phyloP scores from a whole-genome alignment of 2,113 vertebrate species.

The Eublepharis macularius region DNA sequence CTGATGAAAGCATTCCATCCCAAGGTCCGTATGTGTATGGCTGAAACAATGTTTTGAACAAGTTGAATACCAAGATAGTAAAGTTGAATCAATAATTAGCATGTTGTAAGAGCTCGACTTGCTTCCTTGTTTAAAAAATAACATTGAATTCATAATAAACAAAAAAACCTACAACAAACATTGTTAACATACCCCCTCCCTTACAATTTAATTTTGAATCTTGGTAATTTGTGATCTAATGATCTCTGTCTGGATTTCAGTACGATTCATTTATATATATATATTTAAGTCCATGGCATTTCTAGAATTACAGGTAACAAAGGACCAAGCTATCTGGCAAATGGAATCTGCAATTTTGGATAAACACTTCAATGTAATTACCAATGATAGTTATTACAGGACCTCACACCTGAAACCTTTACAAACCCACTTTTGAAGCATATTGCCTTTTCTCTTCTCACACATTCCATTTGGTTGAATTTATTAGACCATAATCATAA shows the following conservation, averaged over 20 bases:
- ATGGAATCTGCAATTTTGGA: constrained; percentile 29
- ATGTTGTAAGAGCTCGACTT: background rate
- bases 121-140: no score
- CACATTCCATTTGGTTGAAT: constrained; percentile 36
- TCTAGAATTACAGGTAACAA: background rate
- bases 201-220: background rate
- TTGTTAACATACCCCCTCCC: background rate
- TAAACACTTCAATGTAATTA: constrained; percentile 14
- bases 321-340: background rate
- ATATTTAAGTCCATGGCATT: background rate
- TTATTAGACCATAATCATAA: constrained; percentile 39
- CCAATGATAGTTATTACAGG: constrained; percentile 33
- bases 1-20: background rate
- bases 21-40: background rate
- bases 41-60: no score
- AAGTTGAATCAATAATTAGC: background rate
- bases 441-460: constrained; percentile 35
- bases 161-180: background rate
- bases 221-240: background rate
- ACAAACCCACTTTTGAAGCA: constrained; percentile 15
- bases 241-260: background rate
- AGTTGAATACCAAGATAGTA: background rate
- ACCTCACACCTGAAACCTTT: constrained; percentile 8
- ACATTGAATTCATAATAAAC: background rate
- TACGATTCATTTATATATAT: background rate